phyloP scores from a whole-genome alignment of 2,113 vertebrate genomes.

The Sinocyclocheilus rhinocerous region DNA sequence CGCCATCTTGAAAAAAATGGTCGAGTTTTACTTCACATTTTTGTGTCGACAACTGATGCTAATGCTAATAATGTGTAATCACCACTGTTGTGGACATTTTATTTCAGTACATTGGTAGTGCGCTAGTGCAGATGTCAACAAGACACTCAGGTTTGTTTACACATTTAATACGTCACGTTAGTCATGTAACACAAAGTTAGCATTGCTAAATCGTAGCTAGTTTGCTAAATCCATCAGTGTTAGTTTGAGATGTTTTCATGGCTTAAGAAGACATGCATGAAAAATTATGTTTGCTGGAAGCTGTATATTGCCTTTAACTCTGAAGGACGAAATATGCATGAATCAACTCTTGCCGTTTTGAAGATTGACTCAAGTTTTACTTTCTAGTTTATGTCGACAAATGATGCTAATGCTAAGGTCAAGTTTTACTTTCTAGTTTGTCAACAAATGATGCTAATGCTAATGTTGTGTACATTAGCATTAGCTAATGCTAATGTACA shows the following conservation, averaged over 20 bases:
- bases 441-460: too few species aligned
- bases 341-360: not conserved
- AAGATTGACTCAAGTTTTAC: not conserved
- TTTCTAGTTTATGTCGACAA: not conserved
- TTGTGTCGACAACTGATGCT: not conserved
- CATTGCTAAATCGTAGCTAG: not conserved
- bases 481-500: too few species aligned
- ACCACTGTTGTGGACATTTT: not conserved
- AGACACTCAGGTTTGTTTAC: not conserved
- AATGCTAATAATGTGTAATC: not conserved
- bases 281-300: constrained; percentile 44
- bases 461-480: too few species aligned
- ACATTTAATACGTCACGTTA: not conserved
- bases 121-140: constrained; percentile 50
- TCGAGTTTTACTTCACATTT: not conserved
- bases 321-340: not conserved
- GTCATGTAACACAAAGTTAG: not conserved
- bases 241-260: not conserved
- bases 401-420: not conserved
- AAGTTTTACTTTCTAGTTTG: not conserved
- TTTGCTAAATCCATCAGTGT: not conserved
- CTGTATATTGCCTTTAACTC: constrained; percentile 65
- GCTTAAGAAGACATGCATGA: not conserved
- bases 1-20: not conserved
- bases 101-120: constrained; percentile 67